A percentile compares a stretch with the other conserved stretches of the same genome.
These are phyloP conservation scores for Crossocerus cetratus DNA, from an alignment of 2,888 invertebrate genomes.

Conservation along the genomic window DNA sequence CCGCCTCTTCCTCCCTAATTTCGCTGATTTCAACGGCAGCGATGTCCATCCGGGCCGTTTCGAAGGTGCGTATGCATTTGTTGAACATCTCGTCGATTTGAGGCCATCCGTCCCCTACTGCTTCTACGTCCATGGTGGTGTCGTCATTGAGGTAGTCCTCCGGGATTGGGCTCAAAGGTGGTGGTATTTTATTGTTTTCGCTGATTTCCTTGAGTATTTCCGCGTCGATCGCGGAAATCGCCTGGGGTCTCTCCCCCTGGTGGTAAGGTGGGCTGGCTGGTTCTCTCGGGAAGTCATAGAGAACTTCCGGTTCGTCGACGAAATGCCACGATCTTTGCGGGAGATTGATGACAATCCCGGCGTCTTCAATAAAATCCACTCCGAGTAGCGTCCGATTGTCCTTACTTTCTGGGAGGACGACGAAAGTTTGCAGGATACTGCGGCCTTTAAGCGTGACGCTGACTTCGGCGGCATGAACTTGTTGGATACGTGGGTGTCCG, in stretches of 20 bases:
- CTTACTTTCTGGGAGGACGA: neutral
- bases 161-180: neutral
- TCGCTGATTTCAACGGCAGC: neutral
- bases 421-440: too few relatives aligned
- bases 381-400: neutral
- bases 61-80: neutral
- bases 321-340: conserved; percentile 4
- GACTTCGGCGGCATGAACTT: too few relatives aligned
- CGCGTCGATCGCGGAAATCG: neutral
- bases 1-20: neutral
- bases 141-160: neutral
- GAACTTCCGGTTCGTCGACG: neutral
- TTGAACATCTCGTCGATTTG: neutral
- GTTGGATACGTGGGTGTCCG: too few relatives aligned
- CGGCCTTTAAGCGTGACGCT: too few relatives aligned
- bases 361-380: conserved; percentile 1
- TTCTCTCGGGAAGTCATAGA: neutral
- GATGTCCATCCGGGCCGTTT: neutral
- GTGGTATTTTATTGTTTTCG: neutral
- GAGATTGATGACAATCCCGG: neutral
- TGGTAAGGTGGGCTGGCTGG: neutral
- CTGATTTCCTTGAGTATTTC: neutral
- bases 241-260: neutral
- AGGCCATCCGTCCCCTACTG: too few relatives aligned
- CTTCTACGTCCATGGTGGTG: too few relatives aligned